A percentile compares a stretch with the other conserved stretches of the same genome.
phyloP scores from a whole-genome alignment of 2,797 vertebrate genomes.

The Manis pentadactyla region DNA sequence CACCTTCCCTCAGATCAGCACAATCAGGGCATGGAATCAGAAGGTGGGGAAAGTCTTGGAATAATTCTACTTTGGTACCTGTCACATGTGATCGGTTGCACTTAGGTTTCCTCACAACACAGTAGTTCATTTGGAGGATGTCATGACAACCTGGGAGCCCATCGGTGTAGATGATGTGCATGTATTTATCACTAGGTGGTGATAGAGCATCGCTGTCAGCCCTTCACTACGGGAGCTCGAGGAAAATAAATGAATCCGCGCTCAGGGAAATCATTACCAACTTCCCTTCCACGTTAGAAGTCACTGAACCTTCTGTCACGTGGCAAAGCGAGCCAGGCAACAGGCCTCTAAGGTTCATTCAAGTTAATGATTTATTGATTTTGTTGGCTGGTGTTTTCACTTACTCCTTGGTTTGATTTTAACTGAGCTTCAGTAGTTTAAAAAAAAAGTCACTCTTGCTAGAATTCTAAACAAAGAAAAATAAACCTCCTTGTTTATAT shows the following conservation, averaged over 20 bases:
- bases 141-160: fast-evolving
- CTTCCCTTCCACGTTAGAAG: neutral
- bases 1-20: neutral
- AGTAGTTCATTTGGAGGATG: fast-evolving
- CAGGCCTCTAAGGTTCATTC: neutral
- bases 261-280: neutral
- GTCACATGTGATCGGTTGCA: neutral
- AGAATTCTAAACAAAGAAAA: slow-evolving; percentile 30
- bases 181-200: slow-evolving; percentile 63
- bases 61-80: neutral
- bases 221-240: fast-evolving
- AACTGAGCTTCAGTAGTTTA: neutral
- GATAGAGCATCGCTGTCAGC: neutral
- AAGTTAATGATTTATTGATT: slow-evolving; percentile 59
- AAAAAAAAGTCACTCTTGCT: neutral
- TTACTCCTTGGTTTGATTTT: slow-evolving; percentile 38
- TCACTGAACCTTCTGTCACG: neutral
- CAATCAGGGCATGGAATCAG: neutral
- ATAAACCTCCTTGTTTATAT: neutral
- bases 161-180: fast-evolving
- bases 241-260: fast-evolving
- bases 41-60: neutral
- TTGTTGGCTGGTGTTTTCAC: slow-evolving; percentile 15
- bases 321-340: neutral
- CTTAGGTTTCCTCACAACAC: neutral